Percentiles rank a stretch among this genome's conserved stretches.
Evolutionary conservation across 2,888 invertebrate genomes (phyloP).

Genomic region (Creontiades dilutus): DNA sequence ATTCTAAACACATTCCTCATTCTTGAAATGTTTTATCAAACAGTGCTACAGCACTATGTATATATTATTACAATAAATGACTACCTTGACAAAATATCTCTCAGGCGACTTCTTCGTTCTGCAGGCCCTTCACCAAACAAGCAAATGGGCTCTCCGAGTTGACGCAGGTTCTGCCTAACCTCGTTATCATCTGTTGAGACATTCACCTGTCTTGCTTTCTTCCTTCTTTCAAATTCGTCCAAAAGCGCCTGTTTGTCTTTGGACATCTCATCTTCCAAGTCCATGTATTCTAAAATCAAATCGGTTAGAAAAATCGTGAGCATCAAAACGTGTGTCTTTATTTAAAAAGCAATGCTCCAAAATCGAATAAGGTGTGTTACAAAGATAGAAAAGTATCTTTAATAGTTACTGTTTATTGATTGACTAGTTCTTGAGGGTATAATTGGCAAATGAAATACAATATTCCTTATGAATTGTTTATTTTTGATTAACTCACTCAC

Average conservation of each 20-base stretch:
- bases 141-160: slow-evolving; percentile 97
- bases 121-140: slow-evolving; percentile 99
- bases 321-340: too few species aligned
- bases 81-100: slow-evolving; percentile 91
- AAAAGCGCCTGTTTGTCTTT: slow-evolving; percentile 93
- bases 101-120: slow-evolving; percentile 93
- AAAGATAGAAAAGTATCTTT: too few species aligned
- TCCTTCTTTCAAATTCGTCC: slow-evolving; percentile 96
- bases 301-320: not conserved
- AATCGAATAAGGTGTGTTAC: too few species aligned
- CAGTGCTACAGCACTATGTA: not conserved
- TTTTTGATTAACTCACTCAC: too few species aligned
- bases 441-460: too few species aligned
- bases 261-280: slow-evolving; percentile 91
- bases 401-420: too few species aligned
- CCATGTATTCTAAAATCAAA: slow-evolving; percentile 86
- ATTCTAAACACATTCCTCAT: too few species aligned
- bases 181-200: slow-evolving; percentile 99
- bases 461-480: too few species aligned
- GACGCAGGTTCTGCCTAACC: slow-evolving; percentile 93
- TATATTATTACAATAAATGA: not conserved
- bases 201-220: slow-evolving; percentile 95
- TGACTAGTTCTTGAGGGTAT: too few species aligned
- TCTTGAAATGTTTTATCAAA: not conserved
- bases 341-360: too few species aligned